Percentiles rank a stretch among this genome's conserved stretches.
phyloP scores from a whole-genome alignment of 1,140 invertebrate species.

The Elysia chlorotica region DNA sequence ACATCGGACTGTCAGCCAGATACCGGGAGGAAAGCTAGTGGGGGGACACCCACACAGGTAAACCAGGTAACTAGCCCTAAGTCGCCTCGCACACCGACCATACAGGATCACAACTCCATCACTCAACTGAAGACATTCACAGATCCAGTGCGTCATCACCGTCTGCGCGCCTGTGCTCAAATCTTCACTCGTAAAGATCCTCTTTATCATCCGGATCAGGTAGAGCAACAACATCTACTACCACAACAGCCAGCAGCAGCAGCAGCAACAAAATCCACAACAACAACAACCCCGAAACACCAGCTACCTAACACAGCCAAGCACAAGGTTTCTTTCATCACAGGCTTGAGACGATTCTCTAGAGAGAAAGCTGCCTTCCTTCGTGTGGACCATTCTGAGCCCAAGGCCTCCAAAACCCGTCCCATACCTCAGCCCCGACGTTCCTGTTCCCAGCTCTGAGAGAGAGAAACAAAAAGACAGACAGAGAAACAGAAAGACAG shows the following conservation, averaged over 20 bases:
- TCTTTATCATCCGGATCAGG: not conserved
- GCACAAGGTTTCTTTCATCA: not conserved
- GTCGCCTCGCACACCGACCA: not conserved
- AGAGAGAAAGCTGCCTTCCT: not conserved
- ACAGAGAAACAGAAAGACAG: constrained; percentile 33
- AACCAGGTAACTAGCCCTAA: not conserved
- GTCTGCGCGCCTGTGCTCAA: too few relatives aligned
- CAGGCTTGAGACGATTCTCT: not conserved
- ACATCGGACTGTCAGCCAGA: not conserved
- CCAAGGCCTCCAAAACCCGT: too few relatives aligned
- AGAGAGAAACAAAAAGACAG: not conserved
- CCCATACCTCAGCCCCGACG: not conserved
- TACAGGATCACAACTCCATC: not conserved
- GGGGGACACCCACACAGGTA: too few relatives aligned
- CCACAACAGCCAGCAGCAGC: not conserved
- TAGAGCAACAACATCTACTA: not conserved
- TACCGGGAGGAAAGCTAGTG: too few relatives aligned
- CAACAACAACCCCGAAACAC: not conserved
- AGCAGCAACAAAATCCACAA: not conserved
- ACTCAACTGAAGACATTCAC: not conserved
- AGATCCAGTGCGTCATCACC: not conserved
- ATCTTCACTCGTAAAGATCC: too few relatives aligned
- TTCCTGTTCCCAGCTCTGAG: not conserved
- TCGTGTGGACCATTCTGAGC: not conserved
- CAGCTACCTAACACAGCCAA: not conserved